A percentile compares a stretch with the other conserved stretches of the same genome.
phyloP scores from a whole-genome alignment of 2,888 invertebrate species.

The Alitta virens region DNA sequence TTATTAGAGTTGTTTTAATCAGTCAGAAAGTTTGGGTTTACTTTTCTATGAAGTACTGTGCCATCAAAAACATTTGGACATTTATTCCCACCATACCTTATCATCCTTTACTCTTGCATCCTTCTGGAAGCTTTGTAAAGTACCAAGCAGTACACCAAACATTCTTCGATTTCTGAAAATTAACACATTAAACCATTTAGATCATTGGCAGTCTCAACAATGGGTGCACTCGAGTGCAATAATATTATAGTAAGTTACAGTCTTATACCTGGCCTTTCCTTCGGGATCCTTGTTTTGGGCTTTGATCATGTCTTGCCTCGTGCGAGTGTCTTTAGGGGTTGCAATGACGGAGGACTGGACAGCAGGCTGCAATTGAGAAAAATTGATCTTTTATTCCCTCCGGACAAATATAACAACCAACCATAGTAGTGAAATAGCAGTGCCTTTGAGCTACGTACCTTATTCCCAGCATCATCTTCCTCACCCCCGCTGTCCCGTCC shows the following conservation, averaged over 20 bases:
- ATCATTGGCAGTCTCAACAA: neutral
- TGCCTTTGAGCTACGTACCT: conserved; percentile 30
- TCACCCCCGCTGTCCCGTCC: conserved; percentile 54
- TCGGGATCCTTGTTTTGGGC: conserved; percentile 81
- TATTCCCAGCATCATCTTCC: conserved; percentile 46
- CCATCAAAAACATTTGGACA: too few relatives aligned
- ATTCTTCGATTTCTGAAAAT: conserved; percentile 78
- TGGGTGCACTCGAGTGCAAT: neutral
- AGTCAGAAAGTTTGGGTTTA: too few relatives aligned
- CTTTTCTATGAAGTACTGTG: too few relatives aligned
- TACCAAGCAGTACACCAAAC: conserved; percentile 93
- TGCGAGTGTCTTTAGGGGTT: conserved; percentile 74
- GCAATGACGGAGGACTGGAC: conserved; percentile 74
- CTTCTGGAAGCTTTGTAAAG: conserved; percentile 90
- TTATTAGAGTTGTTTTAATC: too few relatives aligned
- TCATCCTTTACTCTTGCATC: conserved; percentile 87
- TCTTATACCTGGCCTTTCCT: conserved; percentile 60
- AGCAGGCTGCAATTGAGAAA: conserved; percentile 59
- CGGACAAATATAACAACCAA: too few relatives aligned
- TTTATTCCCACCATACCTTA: too few relatives aligned
- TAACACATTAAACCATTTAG: neutral
- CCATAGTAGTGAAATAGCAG: too few relatives aligned
- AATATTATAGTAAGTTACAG: neutral
- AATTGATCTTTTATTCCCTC: too few relatives aligned
- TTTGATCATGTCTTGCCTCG: conserved; percentile 75